Conservation (phyloP, 2,113 vertebrate genomes). For the Pelodiscus sinensis region DNA sequence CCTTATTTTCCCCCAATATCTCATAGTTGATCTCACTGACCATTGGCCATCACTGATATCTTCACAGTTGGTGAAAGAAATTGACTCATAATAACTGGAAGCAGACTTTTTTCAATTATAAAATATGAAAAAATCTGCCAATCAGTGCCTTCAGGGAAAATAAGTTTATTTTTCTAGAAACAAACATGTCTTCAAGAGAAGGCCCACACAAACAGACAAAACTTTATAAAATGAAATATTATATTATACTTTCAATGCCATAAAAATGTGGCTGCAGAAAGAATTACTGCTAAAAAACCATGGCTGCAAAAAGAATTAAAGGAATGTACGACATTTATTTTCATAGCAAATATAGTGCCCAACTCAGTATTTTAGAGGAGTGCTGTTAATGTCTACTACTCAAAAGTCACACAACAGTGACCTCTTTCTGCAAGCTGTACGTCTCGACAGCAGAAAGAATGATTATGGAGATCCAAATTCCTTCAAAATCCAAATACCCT, state of each 20-base stretch:
- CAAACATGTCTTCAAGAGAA: neutral
- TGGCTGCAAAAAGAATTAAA: neutral
- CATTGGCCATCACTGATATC: constrained; percentile 3
- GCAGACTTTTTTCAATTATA: constrained; percentile 27
- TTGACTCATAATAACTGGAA: neutral
- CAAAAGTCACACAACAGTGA: constrained; percentile 6
- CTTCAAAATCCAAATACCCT: neutral
- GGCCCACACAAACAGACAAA: neutral
- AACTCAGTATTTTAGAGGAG: neutral
- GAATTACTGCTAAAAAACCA: neutral
- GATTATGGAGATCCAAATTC: neutral
- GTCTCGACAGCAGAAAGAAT: neutral
- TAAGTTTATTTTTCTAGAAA: neutral
- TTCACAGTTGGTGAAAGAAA: constrained; percentile 12
- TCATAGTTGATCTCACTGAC: constrained; percentile 40
- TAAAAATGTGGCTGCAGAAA: neutral
- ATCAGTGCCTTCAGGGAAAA: constrained; percentile 1
- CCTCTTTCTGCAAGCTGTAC: neutral
- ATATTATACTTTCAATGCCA: neutral
- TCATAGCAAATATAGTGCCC: neutral
- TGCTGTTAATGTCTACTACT: neutral
- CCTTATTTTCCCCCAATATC: neutral
- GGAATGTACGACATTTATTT: neutral
- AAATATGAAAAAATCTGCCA: neutral
- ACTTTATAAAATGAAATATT: neutral